Base-by-base conservation (phyloP, 2,113 vertebrate species). In the Periophthalmus modestus region DNA sequence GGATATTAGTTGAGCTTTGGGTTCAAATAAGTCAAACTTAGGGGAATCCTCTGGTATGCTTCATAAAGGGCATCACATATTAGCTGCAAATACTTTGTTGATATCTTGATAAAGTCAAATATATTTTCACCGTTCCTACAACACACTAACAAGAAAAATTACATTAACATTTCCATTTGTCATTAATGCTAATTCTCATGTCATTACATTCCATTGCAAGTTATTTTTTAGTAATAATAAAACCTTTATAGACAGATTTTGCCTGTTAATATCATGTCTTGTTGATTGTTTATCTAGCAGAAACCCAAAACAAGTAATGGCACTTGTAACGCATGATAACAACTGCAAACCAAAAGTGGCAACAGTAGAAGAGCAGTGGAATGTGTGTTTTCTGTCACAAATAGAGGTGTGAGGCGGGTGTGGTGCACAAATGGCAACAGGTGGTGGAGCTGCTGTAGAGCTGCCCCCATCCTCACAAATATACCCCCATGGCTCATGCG, bases 401-500 rank as follows among this genome's bases (percentile, higher is more conserved):
- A 52, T 71, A 69, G 75, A 69, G 74, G 70, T 75, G 71, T 66
- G 66, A 79, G 23, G 77, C 63, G 79, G 66, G 80, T 34, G 62
- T 75, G 76, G 75, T 75, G 77, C 85, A 86, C 73, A n/a, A 75
- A 86, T 83, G 79, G 88, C 78, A 89, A 92, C 89, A 93, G 91
- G 91, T 93, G 92, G 75, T 65, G 33, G 69, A 43, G 81, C 77
- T 71, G 50, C 81, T 78, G 85, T 23, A 82, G 75, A 82, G 72
- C 52, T 83, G 78, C 78, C 78, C 75, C 83, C 75, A 47, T 7
- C 13, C 83, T 87, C 89, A 88, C 82, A 91, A 93, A 93, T 93
- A 93, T 86, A 79, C 73, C 77, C 92, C 90, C 91, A 92, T 92
- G 87, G 89, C 68, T 89, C 84, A 92, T 80, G 84, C 72, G 85